Conservation (phyloP, 2,113 vertebrate species). For the Lepisosteus osseus region DNA sequence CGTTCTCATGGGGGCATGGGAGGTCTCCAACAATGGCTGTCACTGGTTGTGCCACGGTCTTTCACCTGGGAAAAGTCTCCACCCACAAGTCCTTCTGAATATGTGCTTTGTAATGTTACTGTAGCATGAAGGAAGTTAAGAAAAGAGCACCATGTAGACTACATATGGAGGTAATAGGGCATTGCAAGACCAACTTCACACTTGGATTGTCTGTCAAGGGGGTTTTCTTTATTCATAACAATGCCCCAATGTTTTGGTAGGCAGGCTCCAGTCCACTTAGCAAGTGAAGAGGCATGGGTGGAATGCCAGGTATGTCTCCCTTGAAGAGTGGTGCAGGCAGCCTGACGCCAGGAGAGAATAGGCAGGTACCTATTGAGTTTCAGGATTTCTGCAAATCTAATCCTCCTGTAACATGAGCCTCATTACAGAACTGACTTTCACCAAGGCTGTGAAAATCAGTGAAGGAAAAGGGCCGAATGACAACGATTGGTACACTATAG, state of each 20-base stretch:
- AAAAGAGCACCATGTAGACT: slow-evolving; percentile 42
- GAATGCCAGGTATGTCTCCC: slow-evolving; percentile 86
- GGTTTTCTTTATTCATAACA: slow-evolving; percentile 65
- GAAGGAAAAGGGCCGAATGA: slow-evolving; percentile 34
- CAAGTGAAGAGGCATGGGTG: slow-evolving; percentile 72
- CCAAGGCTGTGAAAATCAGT: slow-evolving; percentile 65
- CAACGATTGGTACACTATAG: not conserved
- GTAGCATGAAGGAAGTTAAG: slow-evolving; percentile 46
- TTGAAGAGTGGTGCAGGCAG: slow-evolving; percentile 70
- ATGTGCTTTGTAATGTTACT: slow-evolving; percentile 43
- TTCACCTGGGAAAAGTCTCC: slow-evolving; percentile 34
- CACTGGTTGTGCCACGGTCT: slow-evolving; percentile 31
- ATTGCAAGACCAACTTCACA: slow-evolving; percentile 71
- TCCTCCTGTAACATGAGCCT: slow-evolving; percentile 82
- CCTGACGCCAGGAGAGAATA: slow-evolving; percentile 84
- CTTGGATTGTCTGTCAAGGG: slow-evolving; percentile 70
- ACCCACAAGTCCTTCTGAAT: slow-evolving; percentile 40
- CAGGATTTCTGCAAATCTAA: slow-evolving; percentile 84
- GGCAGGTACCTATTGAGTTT: slow-evolving; percentile 86
- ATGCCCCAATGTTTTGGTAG: slow-evolving; percentile 76
- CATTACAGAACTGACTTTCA: slow-evolving; percentile 72
- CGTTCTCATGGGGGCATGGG: slow-evolving; percentile 33
- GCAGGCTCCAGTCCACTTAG: slow-evolving; percentile 73
- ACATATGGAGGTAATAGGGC: slow-evolving; percentile 67
- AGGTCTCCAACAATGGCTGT: slow-evolving; percentile 19